Evolutionary conservation across 2,888 invertebrate genomes (phyloP).

Genomic region (Heliconius aoede): DNA sequence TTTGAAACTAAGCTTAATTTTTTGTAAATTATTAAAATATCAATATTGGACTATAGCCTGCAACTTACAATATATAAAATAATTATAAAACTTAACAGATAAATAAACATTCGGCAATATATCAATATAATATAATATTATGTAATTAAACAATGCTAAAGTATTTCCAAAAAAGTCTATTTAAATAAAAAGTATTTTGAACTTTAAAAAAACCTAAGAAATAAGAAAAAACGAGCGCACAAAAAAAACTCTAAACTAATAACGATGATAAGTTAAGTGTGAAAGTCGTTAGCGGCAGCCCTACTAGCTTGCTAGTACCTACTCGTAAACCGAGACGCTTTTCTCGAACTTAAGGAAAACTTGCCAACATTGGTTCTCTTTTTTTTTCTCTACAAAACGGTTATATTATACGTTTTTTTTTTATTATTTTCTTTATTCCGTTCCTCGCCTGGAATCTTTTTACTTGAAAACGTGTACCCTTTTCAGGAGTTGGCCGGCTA

Average conservation of each 20-base stretch:
- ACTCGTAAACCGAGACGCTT: conserved; percentile 54
- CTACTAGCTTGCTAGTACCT: conserved; percentile 47
- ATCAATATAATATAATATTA: no score
- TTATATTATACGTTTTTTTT: conserved; percentile 56
- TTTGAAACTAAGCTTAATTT: no score
- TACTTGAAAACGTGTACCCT: conserved; percentile 81
- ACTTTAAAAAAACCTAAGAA: neutral
- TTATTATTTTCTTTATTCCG: conserved; percentile 52
- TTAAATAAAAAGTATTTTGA: no score
- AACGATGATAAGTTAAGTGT: conserved; percentile 44
- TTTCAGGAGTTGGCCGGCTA: conserved; percentile 80
- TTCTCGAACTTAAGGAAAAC: conserved; percentile 72
- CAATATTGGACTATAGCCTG: no score
- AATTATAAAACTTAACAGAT: no score
- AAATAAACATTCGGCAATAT: no score
- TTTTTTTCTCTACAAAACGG: conserved; percentile 65
- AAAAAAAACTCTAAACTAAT: neutral
- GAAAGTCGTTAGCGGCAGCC: conserved; percentile 59
- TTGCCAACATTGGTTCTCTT: conserved; percentile 77
- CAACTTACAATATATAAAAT: no score
- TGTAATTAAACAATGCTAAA: no score
- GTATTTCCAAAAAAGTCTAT: no score
- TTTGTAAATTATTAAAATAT: no score
- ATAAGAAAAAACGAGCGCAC: neutral
- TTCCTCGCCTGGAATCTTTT: conserved; percentile 71